Conservation (phyloP, 2,113 vertebrate species). For the Stigmatopora nigra region DNA sequence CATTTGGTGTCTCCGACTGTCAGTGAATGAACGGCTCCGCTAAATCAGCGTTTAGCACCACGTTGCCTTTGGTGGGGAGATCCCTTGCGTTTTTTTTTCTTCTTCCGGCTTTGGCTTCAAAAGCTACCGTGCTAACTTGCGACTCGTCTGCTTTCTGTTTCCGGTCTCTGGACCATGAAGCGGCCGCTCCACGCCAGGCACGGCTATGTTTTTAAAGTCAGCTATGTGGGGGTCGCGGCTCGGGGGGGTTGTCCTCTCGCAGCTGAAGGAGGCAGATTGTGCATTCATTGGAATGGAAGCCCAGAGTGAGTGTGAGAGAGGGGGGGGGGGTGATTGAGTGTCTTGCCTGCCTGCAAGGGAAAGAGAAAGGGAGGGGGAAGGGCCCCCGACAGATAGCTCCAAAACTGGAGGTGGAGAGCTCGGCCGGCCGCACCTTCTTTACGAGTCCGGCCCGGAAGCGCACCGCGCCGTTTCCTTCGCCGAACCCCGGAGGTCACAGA, state of each 20-base stretch:
- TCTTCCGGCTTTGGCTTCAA: too few relatives aligned
- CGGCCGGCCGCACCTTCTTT: conserved; percentile 31
- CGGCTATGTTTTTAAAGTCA: conserved; percentile 32
- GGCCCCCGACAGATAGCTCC: conserved; percentile 42
- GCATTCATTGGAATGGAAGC: conserved; percentile 70
- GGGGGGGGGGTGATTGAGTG: conserved; percentile 62
- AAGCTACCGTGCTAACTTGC: neutral
- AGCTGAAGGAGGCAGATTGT: conserved; percentile 60
- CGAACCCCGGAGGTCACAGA: neutral
- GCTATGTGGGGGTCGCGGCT: conserved; percentile 18
- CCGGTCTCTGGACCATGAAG: too few relatives aligned
- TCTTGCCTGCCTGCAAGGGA: conserved; percentile 57
- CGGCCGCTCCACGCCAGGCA: conserved; percentile 27
- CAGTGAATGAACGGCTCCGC: too few relatives aligned
- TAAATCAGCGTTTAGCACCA: too few relatives aligned
- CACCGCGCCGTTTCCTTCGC: neutral
- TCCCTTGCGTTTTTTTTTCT: too few relatives aligned
- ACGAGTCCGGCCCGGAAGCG: neutral
- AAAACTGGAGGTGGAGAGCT: conserved; percentile 41
- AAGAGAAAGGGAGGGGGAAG: conserved; percentile 46
- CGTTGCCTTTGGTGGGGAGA: too few relatives aligned
- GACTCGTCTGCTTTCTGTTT: too few relatives aligned
- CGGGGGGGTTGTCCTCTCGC: conserved; percentile 40
- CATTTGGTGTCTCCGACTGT: too few relatives aligned
- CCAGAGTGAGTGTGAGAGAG: conserved; percentile 39